phyloP scores from a whole-genome alignment of 2,797 vertebrate genomes.

The Micromesistius poutassou region DNA sequence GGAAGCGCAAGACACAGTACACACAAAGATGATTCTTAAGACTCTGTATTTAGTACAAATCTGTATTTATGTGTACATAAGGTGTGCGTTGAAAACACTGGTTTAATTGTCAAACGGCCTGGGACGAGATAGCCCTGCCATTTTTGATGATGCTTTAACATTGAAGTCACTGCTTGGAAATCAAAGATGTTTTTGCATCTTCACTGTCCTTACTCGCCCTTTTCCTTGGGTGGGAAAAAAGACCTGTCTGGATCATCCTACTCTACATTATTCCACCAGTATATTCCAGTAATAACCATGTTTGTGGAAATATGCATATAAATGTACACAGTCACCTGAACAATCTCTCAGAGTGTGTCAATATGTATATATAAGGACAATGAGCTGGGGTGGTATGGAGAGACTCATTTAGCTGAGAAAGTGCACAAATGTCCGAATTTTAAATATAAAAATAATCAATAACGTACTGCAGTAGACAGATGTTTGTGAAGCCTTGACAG shows the following conservation, averaged over 20 bases:
- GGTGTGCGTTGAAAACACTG: constrained; percentile 67
- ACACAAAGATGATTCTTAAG: constrained; percentile 19
- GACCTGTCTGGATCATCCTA: constrained; percentile 35
- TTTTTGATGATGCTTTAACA: constrained; percentile 40
- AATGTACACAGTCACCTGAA: constrained; percentile 45
- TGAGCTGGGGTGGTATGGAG: constrained; percentile 11
- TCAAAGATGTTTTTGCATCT: constrained; percentile 37
- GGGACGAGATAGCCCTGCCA: constrained; percentile 16
- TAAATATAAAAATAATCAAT: neutral
- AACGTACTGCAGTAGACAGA: neutral
- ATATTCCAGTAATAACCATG: constrained; percentile 20
- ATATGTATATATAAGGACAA: constrained; percentile 34
- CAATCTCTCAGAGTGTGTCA: constrained; percentile 21
- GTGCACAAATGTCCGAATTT: neutral
- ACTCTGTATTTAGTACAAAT: constrained; percentile 50
- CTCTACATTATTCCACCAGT: constrained; percentile 20
- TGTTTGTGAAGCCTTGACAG: neutral
- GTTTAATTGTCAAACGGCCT: constrained; percentile 35
- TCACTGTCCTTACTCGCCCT: constrained; percentile 7
- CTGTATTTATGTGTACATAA: constrained; percentile 72
- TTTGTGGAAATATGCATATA: constrained; percentile 40
- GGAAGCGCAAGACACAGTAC: constrained; percentile 8
- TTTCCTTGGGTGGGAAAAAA: neutral
- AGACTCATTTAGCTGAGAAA: constrained; percentile 12
- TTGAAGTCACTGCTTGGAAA: constrained; percentile 60